Percentiles rank a stretch among this genome's conserved stretches.
Evolutionary conservation across 1,140 invertebrate species (phyloP).

Genomic region (Oedothorax gibbosus): DNA sequence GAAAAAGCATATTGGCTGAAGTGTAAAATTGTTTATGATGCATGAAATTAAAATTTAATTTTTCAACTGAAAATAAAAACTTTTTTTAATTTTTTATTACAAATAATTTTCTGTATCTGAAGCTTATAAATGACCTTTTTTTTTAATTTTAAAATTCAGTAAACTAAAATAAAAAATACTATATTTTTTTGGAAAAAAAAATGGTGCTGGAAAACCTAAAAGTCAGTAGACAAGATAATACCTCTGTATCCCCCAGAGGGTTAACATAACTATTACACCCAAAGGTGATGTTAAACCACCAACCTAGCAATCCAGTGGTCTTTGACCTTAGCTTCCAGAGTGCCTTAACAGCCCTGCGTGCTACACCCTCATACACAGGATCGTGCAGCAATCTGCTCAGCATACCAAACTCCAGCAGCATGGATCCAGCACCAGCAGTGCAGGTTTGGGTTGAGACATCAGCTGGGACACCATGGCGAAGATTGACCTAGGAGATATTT

Average conservation of each 20-base stretch:
- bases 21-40: too few relatives aligned
- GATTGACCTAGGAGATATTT: slow-evolving; percentile 71
- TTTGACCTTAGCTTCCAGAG: slow-evolving; percentile 75
- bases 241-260: not conserved
- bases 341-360: slow-evolving; percentile 72
- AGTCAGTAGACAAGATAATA: too few relatives aligned
- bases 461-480: slow-evolving; percentile 73
- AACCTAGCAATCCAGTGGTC: slow-evolving; percentile 76
- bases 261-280: not conserved
- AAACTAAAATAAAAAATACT: too few relatives aligned
- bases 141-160: too few relatives aligned
- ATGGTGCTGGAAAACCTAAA: too few relatives aligned
- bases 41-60: too few relatives aligned
- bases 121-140: too few relatives aligned
- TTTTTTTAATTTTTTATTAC: too few relatives aligned
- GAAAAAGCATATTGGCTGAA: too few relatives aligned
- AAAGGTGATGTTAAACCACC: slow-evolving; percentile 22
- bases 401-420: slow-evolving; percentile 77
- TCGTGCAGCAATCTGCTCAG: slow-evolving; percentile 75
- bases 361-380: slow-evolving; percentile 75
- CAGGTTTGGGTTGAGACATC: slow-evolving; percentile 75
- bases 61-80: too few relatives aligned
- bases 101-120: too few relatives aligned
- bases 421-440: slow-evolving; percentile 76
- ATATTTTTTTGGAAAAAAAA: too few relatives aligned